Percentiles rank a stretch among this genome's conserved stretches.
These are phyloP conservation scores for Clavelina lepadiformis DNA, from an alignment of 23 tunicate genomes.

Conservation along the genomic window DNA sequence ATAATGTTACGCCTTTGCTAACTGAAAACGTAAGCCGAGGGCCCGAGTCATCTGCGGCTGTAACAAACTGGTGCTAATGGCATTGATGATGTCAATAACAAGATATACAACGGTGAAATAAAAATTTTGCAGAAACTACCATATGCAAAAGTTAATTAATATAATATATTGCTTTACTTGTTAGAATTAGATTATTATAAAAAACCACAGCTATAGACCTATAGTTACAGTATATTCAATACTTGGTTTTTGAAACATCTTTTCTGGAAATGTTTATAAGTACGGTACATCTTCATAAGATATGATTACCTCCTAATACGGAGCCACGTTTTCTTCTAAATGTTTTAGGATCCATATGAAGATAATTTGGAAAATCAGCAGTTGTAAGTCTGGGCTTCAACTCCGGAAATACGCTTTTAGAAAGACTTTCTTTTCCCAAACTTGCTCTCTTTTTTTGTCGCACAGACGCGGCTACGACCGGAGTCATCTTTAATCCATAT, in stretches of 20 bases:
- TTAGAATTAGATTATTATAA: too few relatives aligned
- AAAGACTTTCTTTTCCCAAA: too few relatives aligned
- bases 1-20: slow-evolving; percentile 48
- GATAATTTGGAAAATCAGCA: slow-evolving; percentile 46
- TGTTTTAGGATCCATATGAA: slow-evolving; percentile 35
- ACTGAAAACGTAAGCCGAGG: slow-evolving; percentile 60
- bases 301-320: slow-evolving; percentile 26
- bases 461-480: slow-evolving; percentile 42
- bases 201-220: too few relatives aligned
- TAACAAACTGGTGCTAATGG: background rate
- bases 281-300: background rate
- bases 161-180: too few relatives aligned
- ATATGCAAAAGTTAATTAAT: too few relatives aligned
- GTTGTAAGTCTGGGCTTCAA: slow-evolving; percentile 17
- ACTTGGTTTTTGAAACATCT: too few relatives aligned
- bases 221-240: too few relatives aligned
- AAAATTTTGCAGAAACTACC: too few relatives aligned
- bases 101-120: too few relatives aligned
- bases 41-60: slow-evolving; percentile 39
- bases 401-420: too few relatives aligned
- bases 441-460: slow-evolving; percentile 7
- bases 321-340: slow-evolving; percentile 46
- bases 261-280: background rate
- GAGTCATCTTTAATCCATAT: slow-evolving; percentile 61
- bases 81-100: too few relatives aligned